phyloP scores from a whole-genome alignment of 2,888 invertebrate species.

The Erebia palarica region DNA sequence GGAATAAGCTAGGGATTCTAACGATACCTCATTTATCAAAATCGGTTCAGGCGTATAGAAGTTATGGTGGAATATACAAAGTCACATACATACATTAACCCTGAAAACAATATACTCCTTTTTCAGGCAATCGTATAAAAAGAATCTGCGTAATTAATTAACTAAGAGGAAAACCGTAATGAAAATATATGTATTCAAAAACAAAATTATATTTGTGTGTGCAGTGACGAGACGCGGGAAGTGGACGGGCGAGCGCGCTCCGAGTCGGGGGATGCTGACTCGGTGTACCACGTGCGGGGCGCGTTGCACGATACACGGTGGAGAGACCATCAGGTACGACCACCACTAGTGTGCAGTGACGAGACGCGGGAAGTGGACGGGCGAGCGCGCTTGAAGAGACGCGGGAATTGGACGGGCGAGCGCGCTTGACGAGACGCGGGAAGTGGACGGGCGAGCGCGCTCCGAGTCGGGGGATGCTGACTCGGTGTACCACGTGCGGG shows the following conservation, averaged over 20 bases:
- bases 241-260: conserved; percentile 87
- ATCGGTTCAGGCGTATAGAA: too few species aligned
- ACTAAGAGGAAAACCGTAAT: too few species aligned
- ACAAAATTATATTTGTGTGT: not conserved
- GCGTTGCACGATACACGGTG: conserved; percentile 72
- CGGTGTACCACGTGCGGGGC: conserved; percentile 84
- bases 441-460: conserved; percentile 85
- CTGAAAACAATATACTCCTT: too few species aligned
- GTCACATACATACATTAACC: too few species aligned
- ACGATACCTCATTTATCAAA: too few species aligned
- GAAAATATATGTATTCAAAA: too few species aligned
- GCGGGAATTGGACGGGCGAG: conserved; percentile 85
- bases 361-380: conserved; percentile 86
- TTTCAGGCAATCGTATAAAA: too few species aligned
- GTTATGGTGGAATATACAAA: too few species aligned
- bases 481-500: conserved; percentile 85
- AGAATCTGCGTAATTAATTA: too few species aligned
- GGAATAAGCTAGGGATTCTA: too few species aligned
- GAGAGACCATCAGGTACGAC: conserved; percentile 67
- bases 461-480: conserved; percentile 92
- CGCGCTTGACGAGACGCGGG: conserved; percentile 86
- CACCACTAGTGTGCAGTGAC: conserved; percentile 82
- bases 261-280: conserved; percentile 91
- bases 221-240: conserved; percentile 85
- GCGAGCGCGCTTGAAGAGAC: conserved; percentile 91